phyloP scores from a whole-genome alignment of 2,797 vertebrate species.

The Iguana delicatissima region DNA sequence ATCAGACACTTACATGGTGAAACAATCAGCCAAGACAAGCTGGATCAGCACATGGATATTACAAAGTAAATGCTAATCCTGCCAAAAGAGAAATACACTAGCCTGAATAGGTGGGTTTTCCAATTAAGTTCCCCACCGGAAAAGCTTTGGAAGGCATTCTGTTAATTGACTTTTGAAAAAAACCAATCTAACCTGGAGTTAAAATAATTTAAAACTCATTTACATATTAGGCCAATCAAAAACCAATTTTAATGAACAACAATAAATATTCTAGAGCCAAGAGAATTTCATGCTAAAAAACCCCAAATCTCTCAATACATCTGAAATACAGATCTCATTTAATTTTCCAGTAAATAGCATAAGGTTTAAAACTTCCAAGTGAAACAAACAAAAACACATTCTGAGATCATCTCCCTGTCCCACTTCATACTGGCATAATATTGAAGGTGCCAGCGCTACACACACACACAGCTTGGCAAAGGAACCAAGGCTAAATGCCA shows the following conservation, averaged over 20 bases:
- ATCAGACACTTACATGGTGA: slow-evolving; percentile 52
- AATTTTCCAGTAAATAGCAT: slow-evolving; percentile 46
- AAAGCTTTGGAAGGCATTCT: slow-evolving; percentile 27
- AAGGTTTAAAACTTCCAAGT: slow-evolving; percentile 39
- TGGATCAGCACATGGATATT: slow-evolving; percentile 17
- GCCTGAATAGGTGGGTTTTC: slow-evolving; percentile 8
- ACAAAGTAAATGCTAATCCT: slow-evolving; percentile 30
- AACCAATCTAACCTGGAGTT: slow-evolving; percentile 45
- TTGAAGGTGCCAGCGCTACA: slow-evolving; percentile 5
- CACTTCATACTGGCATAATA: slow-evolving; percentile 11
- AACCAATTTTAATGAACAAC: slow-evolving; percentile 24
- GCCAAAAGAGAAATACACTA: slow-evolving; percentile 36
- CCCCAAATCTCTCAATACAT: slow-evolving; percentile 9
- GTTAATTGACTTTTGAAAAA: slow-evolving; percentile 50
- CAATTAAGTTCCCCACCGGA: slow-evolving; percentile 23
- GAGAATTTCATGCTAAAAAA: slow-evolving; percentile 28
- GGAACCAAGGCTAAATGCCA: slow-evolving; percentile 38
- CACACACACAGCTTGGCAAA: slow-evolving; percentile 39
- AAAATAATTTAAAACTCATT: slow-evolving; percentile 44
- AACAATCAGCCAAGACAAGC: slow-evolving; percentile 40
- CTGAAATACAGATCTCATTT: slow-evolving; percentile 52
- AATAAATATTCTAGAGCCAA: slow-evolving; percentile 12
- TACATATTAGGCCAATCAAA: slow-evolving; percentile 44
- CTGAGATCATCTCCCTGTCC: slow-evolving; percentile 16
- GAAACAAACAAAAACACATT: slow-evolving; percentile 45